Evolutionary conservation across 2,113 vertebrate species (phyloP).

Genomic region (Upupa epops): DNA sequence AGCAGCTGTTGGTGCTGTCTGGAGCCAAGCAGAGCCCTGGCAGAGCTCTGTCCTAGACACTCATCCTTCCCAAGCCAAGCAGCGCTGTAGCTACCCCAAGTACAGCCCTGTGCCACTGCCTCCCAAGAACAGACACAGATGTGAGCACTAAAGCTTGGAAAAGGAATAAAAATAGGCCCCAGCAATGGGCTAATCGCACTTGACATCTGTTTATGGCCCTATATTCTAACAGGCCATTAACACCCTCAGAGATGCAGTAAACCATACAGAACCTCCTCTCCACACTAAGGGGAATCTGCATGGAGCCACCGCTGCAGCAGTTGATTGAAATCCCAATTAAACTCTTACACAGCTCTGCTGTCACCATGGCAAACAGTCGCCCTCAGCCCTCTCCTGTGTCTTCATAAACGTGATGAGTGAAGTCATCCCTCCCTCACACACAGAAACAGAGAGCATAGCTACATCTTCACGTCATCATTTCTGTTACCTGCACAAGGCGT

Average conservation of each 20-base stretch:
- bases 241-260: neutral
- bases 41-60: slow-evolving; percentile 26
- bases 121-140: neutral
- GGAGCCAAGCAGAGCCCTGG: slow-evolving; percentile 11
- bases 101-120: neutral
- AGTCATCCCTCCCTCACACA: neutral
- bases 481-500: neutral
- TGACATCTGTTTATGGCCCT: neutral
- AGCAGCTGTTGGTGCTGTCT: slow-evolving; percentile 45
- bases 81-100: neutral
- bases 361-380: neutral
- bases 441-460: neutral
- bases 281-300: neutral
- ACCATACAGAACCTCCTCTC: neutral
- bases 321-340: neutral
- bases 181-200: neutral
- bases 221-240: neutral
- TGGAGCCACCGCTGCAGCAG: neutral
- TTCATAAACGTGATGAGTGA: neutral
- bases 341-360: neutral
- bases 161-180: neutral
- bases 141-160: neutral
- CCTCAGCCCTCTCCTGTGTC: neutral
- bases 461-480: neutral
- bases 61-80: neutral